These are phyloP conservation scores for Altica lythri DNA, from an alignment of 2,888 invertebrate species.

Conservation along the genomic window DNA sequence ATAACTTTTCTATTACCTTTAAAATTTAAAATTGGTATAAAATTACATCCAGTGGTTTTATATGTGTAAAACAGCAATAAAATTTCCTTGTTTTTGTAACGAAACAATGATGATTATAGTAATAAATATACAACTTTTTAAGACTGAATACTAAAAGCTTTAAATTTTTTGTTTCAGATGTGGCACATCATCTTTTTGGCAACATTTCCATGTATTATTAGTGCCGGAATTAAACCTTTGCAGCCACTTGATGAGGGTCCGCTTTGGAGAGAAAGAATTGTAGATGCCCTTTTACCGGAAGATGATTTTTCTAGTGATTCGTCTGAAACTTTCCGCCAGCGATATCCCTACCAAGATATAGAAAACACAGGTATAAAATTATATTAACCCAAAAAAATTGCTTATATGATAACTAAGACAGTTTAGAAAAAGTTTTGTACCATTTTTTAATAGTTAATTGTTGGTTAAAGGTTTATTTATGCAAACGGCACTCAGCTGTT, in stretches of 20 bases:
- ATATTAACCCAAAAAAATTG: too few relatives aligned
- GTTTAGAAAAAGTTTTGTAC: too few relatives aligned
- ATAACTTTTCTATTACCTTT: background rate
- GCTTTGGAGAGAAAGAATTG: slow-evolving; percentile 40
- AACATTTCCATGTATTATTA: slow-evolving; percentile 39
- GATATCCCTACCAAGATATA: slow-evolving; percentile 36
- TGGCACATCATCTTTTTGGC: slow-evolving; percentile 44
- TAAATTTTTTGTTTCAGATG: slow-evolving; percentile 45
- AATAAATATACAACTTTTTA: background rate
- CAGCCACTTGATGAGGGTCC: slow-evolving; percentile 42
- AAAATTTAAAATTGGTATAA: background rate
- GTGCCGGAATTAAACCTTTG: slow-evolving; percentile 40
- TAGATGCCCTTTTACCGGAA: slow-evolving; percentile 32
- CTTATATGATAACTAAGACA: too few relatives aligned
- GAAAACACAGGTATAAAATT: slow-evolving; percentile 36
- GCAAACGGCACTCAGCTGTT: too few relatives aligned
- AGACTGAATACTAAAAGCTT: background rate
- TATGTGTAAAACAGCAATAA: too few relatives aligned
- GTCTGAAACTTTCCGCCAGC: slow-evolving; percentile 37
- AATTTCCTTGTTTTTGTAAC: too few relatives aligned
- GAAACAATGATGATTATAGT: too few relatives aligned
- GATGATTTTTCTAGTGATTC: slow-evolving; percentile 32
- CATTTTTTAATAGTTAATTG: too few relatives aligned
- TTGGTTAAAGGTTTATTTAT: too few relatives aligned
- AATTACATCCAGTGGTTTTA: too few relatives aligned